phyloP scores from a whole-genome alignment of 2,113 vertebrate genomes.

The Hippocampus guttulatus region DNA sequence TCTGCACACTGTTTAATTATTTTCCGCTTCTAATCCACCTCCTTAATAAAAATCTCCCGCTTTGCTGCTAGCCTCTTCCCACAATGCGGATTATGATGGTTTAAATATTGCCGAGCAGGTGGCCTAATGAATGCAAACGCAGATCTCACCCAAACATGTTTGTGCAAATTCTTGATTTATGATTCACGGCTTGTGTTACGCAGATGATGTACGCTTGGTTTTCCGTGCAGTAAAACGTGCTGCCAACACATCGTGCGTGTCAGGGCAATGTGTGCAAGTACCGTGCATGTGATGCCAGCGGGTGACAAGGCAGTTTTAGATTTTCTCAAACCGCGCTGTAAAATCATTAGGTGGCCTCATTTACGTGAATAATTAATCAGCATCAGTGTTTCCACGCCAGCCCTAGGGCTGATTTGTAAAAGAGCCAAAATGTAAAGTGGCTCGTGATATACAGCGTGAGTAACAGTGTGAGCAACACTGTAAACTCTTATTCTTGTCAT shows the following conservation, averaged over 20 bases:
- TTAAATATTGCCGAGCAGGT: slow-evolving; percentile 60
- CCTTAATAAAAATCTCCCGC: slow-evolving; percentile 52
- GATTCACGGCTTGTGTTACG: slow-evolving; percentile 50
- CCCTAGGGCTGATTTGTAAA: slow-evolving; percentile 9
- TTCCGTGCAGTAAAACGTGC: slow-evolving; percentile 1
- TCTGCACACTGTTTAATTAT: slow-evolving; percentile 30
- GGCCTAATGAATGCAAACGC: slow-evolving; percentile 52
- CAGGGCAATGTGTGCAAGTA: slow-evolving; percentile 21
- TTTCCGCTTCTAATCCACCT: slow-evolving; percentile 44
- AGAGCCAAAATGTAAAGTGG: slow-evolving; percentile 10
- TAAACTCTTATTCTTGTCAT: slow-evolving; percentile 30
- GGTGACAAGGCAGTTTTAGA: slow-evolving; percentile 49
- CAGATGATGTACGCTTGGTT: slow-evolving; percentile 40
- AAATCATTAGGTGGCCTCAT: slow-evolving; percentile 32
- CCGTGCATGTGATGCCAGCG: slow-evolving; percentile 31
- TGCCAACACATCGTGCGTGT: slow-evolving; percentile 12
- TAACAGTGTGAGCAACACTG: slow-evolving; percentile 13
- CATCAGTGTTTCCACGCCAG: neutral
- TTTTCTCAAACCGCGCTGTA: slow-evolving; percentile 29
- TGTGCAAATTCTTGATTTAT: slow-evolving; percentile 32
- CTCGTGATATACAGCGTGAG: neutral
- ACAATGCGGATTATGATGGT: slow-evolving; percentile 49
- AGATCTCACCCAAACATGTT: slow-evolving; percentile 26
- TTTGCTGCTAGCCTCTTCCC: slow-evolving; percentile 18
- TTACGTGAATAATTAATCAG: slow-evolving; percentile 17